Evolutionary conservation across 2,888 invertebrate species (phyloP).

Genomic region (Lasiommata megera): DNA sequence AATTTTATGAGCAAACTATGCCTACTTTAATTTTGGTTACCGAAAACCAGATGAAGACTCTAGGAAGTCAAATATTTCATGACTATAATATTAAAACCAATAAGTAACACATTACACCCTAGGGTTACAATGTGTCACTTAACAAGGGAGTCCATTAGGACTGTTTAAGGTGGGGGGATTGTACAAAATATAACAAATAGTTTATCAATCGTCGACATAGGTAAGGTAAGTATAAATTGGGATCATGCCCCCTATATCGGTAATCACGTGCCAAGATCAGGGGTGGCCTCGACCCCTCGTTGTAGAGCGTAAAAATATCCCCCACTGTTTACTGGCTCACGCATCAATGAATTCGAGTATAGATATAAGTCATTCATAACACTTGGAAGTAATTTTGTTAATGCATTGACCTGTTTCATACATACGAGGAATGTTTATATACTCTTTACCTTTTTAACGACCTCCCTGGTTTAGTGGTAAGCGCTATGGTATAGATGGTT

Average conservation of each 20-base stretch:
- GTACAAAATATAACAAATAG: conserved; percentile 43
- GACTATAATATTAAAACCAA: no score
- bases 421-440: no score
- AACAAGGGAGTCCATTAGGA: conserved; percentile 28
- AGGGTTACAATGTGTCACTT: conserved; percentile 19
- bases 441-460: no score
- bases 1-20: no score
- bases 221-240: conserved; percentile 60
- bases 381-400: neutral
- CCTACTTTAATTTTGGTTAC: no score
- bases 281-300: conserved; percentile 59
- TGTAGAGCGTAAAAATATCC: conserved; percentile 58
- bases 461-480: no score
- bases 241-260: conserved; percentile 65
- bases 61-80: no score
- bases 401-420: neutral
- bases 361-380: conserved; percentile 4
- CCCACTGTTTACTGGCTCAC: conserved; percentile 57
- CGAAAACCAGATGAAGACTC: no score
- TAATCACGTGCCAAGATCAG: conserved; percentile 60
- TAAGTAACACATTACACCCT: neutral
- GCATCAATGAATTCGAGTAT: conserved; percentile 42
- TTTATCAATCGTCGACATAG: conserved; percentile 62
- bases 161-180: conserved; percentile 13
- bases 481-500: no score